A percentile compares a stretch with the other conserved stretches of the same genome.
Conservation (phyloP, 2,113 vertebrate genomes). For the Motacilla tschutschensis region DNA sequence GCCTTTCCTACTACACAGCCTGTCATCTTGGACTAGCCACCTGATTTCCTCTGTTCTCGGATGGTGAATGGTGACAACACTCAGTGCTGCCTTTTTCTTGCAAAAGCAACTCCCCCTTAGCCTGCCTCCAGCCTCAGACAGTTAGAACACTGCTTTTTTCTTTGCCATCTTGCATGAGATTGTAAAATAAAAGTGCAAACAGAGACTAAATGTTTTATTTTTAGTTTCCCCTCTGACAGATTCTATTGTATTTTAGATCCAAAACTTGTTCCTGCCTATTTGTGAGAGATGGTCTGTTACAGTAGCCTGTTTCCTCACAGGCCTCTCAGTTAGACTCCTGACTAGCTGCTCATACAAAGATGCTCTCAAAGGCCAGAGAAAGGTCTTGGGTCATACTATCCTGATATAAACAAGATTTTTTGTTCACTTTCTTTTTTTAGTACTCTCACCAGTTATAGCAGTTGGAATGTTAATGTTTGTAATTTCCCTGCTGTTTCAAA, state of each 20-base stretch:
- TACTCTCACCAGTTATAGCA: not conserved
- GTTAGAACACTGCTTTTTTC: not conserved
- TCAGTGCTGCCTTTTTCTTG: not conserved
- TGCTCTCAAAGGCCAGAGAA: not conserved
- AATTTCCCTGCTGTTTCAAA: not conserved
- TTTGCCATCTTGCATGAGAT: not conserved
- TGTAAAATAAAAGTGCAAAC: not conserved
- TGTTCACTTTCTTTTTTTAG: not conserved
- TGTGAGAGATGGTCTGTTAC: not conserved
- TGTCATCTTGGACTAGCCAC: not conserved
- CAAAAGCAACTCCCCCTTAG: not conserved
- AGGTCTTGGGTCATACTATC: not conserved
- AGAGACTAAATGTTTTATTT: not conserved
- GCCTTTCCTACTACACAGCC: not conserved
- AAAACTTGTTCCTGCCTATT: not conserved
- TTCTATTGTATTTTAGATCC: not conserved
- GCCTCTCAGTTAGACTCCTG: not conserved
- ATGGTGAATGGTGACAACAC: not conserved
- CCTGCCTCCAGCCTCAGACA: not conserved
- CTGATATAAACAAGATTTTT: not conserved
- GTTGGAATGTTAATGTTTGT: not conserved
- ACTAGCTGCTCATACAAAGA: not conserved
- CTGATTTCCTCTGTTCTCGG: accelerated
- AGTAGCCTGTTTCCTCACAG: not conserved
- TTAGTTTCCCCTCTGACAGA: not conserved